Percentiles rank a stretch among this genome's conserved stretches.
phyloP scores from a whole-genome alignment of 2,888 invertebrate genomes.

The Cenopis cana region DNA sequence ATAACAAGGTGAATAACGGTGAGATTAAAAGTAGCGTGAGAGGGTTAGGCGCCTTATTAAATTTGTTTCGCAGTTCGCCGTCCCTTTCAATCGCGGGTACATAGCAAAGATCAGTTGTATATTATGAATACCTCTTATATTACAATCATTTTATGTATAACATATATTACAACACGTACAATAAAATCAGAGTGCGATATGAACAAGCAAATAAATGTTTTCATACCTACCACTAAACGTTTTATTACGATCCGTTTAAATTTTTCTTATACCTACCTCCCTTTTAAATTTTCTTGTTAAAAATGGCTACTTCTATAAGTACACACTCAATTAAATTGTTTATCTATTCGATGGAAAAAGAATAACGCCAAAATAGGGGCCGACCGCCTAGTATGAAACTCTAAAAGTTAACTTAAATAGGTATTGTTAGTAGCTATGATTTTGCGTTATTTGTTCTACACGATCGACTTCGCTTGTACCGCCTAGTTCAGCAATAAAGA shows the following conservation, averaged over 20 bases:
- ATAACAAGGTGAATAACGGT: slow-evolving; percentile 78
- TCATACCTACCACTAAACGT: too few species aligned
- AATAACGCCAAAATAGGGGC: too few species aligned
- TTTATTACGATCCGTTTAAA: too few species aligned
- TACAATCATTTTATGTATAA: too few species aligned
- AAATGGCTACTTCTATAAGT: too few species aligned
- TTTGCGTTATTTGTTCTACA: not conserved
- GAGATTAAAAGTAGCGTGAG: slow-evolving; percentile 75
- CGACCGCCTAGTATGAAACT: too few species aligned
- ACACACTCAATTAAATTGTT: too few species aligned
- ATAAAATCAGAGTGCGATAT: not conserved
- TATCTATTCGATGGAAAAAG: too few species aligned
- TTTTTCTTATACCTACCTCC: too few species aligned
- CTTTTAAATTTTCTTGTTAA: too few species aligned
- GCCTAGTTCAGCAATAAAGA: slow-evolving; percentile 38
- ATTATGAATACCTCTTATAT: not conserved
- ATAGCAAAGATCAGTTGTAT: not conserved
- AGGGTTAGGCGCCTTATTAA: slow-evolving; percentile 59
- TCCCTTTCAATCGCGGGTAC: not conserved
- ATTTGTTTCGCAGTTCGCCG: slow-evolving; percentile 39
- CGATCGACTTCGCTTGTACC: slow-evolving; percentile 4
- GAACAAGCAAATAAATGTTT: not conserved
- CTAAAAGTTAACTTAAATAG: too few species aligned
- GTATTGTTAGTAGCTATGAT: not conserved
- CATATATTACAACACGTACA: too few species aligned